These are phyloP conservation scores for Cuniculus paca DNA, from an alignment of 2,797 vertebrate species.

Conservation along the genomic window DNA sequence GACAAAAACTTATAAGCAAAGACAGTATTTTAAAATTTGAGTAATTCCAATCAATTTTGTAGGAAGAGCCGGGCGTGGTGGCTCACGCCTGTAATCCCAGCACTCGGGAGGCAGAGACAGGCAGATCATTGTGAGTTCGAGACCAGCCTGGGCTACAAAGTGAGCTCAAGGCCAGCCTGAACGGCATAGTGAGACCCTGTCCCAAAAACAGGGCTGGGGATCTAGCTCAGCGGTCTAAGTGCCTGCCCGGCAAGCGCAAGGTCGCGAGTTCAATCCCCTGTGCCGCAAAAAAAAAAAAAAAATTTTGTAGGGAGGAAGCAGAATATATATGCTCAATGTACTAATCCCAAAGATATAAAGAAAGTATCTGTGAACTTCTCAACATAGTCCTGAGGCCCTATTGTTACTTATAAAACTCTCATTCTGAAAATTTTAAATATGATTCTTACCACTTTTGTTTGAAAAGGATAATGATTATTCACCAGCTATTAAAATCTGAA, in stretches of 20 bases:
- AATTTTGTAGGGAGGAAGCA: background rate
- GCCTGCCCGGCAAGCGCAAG: too few relatives aligned
- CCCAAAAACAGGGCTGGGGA: too few relatives aligned
- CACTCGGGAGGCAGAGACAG: too few relatives aligned
- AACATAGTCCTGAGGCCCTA: background rate
- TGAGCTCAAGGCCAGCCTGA: too few relatives aligned
- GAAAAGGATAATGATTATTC: background rate
- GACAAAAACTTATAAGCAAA: background rate
- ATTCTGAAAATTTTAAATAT: background rate
- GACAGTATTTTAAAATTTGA: background rate
- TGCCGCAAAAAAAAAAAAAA: too few relatives aligned
- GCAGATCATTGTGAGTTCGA: too few relatives aligned
- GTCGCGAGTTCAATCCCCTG: too few relatives aligned
- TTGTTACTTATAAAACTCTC: background rate
- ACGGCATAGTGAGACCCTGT: too few relatives aligned
- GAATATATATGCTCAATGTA: background rate
- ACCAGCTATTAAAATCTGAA: conserved; percentile 12
- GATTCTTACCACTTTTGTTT: background rate
- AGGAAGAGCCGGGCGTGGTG: too few relatives aligned
- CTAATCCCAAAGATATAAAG: background rate
- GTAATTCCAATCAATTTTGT: conserved; percentile 3
- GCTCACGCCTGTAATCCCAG: too few relatives aligned
- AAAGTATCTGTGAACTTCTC: conserved; percentile 37
- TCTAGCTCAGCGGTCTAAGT: too few relatives aligned
- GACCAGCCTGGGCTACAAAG: too few relatives aligned